Base-by-base conservation (phyloP, 2,113 vertebrate species). In the Trochalopteron elliotii region DNA sequence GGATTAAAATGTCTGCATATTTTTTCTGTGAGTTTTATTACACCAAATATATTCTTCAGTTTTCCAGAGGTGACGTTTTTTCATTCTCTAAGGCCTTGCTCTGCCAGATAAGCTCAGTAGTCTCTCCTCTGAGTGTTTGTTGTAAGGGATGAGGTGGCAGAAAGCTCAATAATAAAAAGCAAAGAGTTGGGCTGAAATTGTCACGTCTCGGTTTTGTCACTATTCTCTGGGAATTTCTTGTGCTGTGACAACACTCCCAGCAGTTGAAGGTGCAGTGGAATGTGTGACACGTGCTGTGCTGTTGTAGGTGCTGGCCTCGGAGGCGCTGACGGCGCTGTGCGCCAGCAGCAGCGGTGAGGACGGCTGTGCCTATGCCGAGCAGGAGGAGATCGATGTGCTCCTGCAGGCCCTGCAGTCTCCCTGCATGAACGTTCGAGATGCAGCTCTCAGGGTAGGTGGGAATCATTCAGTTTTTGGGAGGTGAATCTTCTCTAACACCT, bases 341-440 rank as follows among this genome's bases (percentile, higher is more conserved):
- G 59, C 97, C 20, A 99, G 99, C 93, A 99, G 99, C 87, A 98
- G 99, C 3, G 99, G 99, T 3, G 97, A 97, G 68, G 97, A 98
- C 0, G 98, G 99, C 93, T 99, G 99, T 92, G 98, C 99, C 31
- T 99, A 99, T 1, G 99, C 99, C 0, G 99, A 99, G 78, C 99
- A 99, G 96, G 97, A 98, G 37, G 99, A 99, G 96, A 98, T 99
- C 1, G 98, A 99, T 2, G 99, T 99, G 59, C 97, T 99, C 14
- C 98, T 99, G 55, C 95, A 97, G 28, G 99, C 98, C 59, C 97
- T 99, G 90, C 99, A 99, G 16, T 98, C 99, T 7, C 98, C 99
- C 0, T 99, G 99, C 97, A 99, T 99, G 97, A 98, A 98, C 3
- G 99, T 99, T 71, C 97, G 99, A 35, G 99, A 99, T 67, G 98